These are phyloP conservation scores for Mimas tiliae DNA, from an alignment of 2,888 invertebrate genomes.

Conservation along the genomic window DNA sequence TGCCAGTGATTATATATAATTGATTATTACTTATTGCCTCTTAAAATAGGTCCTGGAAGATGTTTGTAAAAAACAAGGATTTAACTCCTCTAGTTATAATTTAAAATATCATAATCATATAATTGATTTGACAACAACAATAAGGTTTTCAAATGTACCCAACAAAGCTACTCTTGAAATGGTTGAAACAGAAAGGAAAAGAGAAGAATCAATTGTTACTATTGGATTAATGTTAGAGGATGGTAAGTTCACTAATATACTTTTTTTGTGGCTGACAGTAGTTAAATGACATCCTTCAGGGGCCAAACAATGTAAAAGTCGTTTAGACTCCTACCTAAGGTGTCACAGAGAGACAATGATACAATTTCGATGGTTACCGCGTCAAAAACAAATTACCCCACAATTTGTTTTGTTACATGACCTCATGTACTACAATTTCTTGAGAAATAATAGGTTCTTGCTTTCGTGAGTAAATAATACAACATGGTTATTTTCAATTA, in stretches of 20 bases:
- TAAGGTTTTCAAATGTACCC: slow-evolving; percentile 94
- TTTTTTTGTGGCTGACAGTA: too few relatives aligned
- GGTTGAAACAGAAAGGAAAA: slow-evolving; percentile 86
- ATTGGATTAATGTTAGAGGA: slow-evolving; percentile 91
- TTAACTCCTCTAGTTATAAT: slow-evolving; percentile 90
- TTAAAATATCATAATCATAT: slow-evolving; percentile 92
- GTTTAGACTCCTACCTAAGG: too few relatives aligned
- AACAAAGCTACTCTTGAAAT: slow-evolving; percentile 96
- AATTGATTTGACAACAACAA: slow-evolving; percentile 90
- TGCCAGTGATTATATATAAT: background rate
- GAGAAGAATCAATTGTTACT: slow-evolving; percentile 87
- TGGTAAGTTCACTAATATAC: slow-evolving; percentile 73
- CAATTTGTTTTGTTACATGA: too few relatives aligned
- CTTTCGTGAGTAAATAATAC: too few relatives aligned
- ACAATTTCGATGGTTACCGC: too few relatives aligned
- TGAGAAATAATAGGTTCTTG: too few relatives aligned
- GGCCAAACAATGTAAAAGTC: too few relatives aligned
- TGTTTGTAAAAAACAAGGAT: slow-evolving; percentile 91
- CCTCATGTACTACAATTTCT: too few relatives aligned
- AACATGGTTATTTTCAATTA: too few relatives aligned
- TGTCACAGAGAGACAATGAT: too few relatives aligned
- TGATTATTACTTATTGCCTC: background rate
- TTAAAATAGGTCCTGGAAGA: slow-evolving; percentile 90
- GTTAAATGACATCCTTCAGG: too few relatives aligned
- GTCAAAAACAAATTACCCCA: too few relatives aligned